Evolutionary conservation across 2,888 invertebrate species (phyloP).

Genomic region (Xylocampa areola): DNA sequence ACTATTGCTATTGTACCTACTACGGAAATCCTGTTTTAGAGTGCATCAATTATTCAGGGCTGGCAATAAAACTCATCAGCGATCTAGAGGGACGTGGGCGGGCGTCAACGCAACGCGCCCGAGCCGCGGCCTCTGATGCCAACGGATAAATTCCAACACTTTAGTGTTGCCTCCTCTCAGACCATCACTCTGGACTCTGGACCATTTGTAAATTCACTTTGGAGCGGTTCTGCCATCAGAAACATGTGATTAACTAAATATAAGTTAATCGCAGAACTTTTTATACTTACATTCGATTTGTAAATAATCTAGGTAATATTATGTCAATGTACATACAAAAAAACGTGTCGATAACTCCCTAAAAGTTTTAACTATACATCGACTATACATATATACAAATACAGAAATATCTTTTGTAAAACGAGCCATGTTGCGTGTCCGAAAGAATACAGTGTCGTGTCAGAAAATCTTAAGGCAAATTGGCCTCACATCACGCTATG

Average conservation of each 20-base stretch:
- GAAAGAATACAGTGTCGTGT: slow-evolving; percentile 60
- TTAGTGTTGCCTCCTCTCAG: slow-evolving; percentile 32
- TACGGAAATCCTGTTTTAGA: slow-evolving; percentile 46
- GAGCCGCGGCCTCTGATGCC: slow-evolving; percentile 10
- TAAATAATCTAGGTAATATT: too few species aligned
- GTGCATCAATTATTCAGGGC: slow-evolving; percentile 55
- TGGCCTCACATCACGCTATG: slow-evolving; percentile 72
- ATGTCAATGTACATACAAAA: too few species aligned
- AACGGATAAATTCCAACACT: slow-evolving; percentile 41
- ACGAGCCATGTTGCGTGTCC: slow-evolving; percentile 59
- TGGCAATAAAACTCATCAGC: slow-evolving; percentile 53
- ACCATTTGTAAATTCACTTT: slow-evolving; percentile 5
- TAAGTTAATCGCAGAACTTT: slow-evolving; percentile 1
- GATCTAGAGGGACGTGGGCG: slow-evolving; percentile 46
- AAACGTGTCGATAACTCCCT: slow-evolving; percentile 10
- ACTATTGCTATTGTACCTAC: slow-evolving; percentile 15
- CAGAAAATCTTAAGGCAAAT: slow-evolving; percentile 72
- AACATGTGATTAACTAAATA: slow-evolving; percentile 8
- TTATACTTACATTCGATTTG: background rate
- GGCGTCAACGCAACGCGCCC: slow-evolving; percentile 35
- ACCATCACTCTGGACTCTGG: slow-evolving; percentile 8
- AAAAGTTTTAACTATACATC: slow-evolving; percentile 11
- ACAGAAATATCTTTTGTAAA: slow-evolving; percentile 35
- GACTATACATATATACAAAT: slow-evolving; percentile 1
- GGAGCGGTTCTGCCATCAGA: slow-evolving; percentile 2